Conservation (phyloP, 2,888 invertebrate genomes). For the Chirona hameri region DNA sequence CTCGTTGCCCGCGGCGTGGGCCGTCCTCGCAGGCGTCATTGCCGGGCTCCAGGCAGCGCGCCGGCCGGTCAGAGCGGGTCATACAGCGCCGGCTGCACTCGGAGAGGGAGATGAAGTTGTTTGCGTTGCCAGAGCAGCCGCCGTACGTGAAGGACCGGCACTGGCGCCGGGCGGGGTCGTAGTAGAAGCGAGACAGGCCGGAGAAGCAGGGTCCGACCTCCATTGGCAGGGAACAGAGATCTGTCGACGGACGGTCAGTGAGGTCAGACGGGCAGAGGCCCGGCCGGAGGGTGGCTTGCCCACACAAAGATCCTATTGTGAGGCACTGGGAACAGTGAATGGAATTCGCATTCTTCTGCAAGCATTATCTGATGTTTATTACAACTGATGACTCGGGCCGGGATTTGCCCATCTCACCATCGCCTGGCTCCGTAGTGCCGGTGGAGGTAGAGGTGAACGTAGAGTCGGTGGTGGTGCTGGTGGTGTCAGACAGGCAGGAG, state of each 20-base stretch:
- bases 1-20: neutral
- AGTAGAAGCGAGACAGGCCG: constrained; percentile 11
- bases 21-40: neutral
- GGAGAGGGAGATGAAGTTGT: constrained; percentile 29
- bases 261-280: neutral
- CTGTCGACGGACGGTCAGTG: neutral
- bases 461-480: too few relatives aligned
- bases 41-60: neutral
- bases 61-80: neutral
- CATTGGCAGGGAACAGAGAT: neutral
- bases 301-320: too few relatives aligned
- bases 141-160: constrained; percentile 31
- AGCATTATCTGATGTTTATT: too few relatives aligned
- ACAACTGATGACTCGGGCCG: too few relatives aligned
- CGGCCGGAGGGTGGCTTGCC: too few relatives aligned
- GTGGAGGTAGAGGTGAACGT: too few relatives aligned
- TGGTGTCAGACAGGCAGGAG: neutral
- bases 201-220: constrained; percentile 25
- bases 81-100: constrained; percentile 14
- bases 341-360: too few relatives aligned
- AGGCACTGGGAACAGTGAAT: too few relatives aligned
- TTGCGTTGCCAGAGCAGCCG: constrained; percentile 32
- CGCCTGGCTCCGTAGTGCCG: too few relatives aligned
- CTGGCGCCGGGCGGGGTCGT: neutral
- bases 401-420: too few relatives aligned